Percentiles rank a stretch among this genome's conserved stretches.
phyloP scores from a whole-genome alignment of 2,113 vertebrate species.

The Microcebus lehilahytsara region DNA sequence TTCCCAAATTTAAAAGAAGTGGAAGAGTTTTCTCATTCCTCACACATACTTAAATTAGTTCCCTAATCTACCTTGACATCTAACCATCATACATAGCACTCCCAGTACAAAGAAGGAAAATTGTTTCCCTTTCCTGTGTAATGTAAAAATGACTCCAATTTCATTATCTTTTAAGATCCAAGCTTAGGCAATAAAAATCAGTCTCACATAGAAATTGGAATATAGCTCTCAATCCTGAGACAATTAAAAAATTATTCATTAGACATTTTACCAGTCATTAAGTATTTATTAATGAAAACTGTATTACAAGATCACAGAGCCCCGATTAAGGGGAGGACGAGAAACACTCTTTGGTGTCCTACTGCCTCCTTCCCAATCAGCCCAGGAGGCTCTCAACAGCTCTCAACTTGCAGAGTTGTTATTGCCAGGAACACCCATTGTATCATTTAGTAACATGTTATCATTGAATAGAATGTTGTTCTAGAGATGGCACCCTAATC shows the following conservation, averaged over 20 bases:
- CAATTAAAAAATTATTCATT: background rate
- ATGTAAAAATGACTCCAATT: background rate
- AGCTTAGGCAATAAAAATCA: background rate
- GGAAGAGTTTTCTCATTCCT: background rate
- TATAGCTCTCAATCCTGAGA: background rate
- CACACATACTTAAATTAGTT: background rate
- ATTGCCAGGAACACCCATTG: no score
- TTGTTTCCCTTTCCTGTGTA: no score
- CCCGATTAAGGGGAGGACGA: background rate
- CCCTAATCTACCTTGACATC: background rate
- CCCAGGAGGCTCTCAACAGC: accelerated
- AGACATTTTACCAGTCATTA: background rate
- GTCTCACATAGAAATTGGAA: background rate
- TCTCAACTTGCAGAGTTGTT: background rate
- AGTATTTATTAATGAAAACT: background rate
- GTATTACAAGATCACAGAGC: background rate
- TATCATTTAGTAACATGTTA: background rate
- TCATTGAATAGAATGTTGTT: background rate
- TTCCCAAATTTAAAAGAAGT: background rate
- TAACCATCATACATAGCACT: background rate
- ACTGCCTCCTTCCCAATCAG: background rate
- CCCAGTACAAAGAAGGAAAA: background rate
- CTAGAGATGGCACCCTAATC: background rate
- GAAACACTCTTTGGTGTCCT: no score
- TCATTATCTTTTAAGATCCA: background rate